A percentile compares a stretch with the other conserved stretches of the same genome.
These are phyloP conservation scores for Hylaeus anthracinus DNA, from an alignment of 1,140 invertebrate species.

Conservation along the genomic window DNA sequence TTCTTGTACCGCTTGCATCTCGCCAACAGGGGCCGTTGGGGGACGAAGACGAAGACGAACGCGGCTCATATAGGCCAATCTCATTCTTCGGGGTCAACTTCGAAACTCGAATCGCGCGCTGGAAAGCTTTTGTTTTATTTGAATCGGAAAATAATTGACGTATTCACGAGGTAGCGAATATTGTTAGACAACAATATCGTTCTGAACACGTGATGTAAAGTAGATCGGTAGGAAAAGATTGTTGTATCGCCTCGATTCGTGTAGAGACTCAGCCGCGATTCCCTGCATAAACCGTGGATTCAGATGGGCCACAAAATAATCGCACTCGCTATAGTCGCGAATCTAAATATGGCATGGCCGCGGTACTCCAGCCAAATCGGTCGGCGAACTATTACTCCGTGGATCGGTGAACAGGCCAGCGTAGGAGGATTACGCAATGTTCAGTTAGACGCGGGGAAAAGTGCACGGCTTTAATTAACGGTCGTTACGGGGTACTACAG, in stretches of 20 bases:
- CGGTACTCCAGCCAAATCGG: neutral
- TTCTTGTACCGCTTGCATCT: neutral
- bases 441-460: constrained; percentile 11
- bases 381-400: neutral
- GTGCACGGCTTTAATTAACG: constrained; percentile 58
- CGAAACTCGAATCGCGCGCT: too few species aligned
- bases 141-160: too few species aligned
- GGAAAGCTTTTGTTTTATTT: too few species aligned
- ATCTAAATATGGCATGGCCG: constrained; percentile 11
- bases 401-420: neutral
- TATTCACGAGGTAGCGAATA: too few species aligned
- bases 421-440: constrained; percentile 47
- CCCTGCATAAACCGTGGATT: neutral
- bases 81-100: constrained; percentile 27
- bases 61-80: constrained; percentile 17
- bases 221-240: too few species aligned
- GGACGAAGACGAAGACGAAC: neutral
- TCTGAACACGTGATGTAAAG: too few species aligned
- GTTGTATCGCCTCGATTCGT: too few species aligned
- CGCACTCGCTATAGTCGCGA: neutral
- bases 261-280: too few species aligned
- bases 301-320: neutral
- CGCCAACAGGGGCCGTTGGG: neutral
- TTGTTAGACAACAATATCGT: too few species aligned
- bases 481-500: constrained; percentile 40